Percentiles rank a stretch among this genome's conserved stretches.
phyloP scores from a whole-genome alignment of 2,888 invertebrate species.

The Artemia sinica region DNA sequence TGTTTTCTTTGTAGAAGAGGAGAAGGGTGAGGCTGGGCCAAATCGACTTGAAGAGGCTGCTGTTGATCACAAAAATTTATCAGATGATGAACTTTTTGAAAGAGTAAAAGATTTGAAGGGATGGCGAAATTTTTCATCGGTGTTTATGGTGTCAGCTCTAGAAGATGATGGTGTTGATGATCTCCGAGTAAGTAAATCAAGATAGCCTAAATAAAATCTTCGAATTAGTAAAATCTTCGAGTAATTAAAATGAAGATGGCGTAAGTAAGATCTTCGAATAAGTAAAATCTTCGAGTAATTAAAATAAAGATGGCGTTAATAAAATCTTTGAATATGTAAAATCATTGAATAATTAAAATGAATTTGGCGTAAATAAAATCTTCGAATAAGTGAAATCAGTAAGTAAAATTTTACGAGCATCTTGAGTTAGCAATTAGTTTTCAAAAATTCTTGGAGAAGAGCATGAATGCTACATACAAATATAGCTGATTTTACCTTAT shows the following conservation, averaged over 20 bases:
- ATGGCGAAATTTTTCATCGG: constrained; percentile 63
- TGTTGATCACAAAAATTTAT: constrained; percentile 6
- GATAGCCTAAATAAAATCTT: neutral
- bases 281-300: constrained; percentile 39
- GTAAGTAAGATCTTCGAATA: neutral
- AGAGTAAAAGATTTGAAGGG: constrained; percentile 32
- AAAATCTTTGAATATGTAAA: too few relatives aligned
- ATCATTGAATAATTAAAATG: constrained; percentile 40
- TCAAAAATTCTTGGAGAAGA: neutral
- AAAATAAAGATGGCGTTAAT: neutral
- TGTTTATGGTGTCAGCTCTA: constrained; percentile 80
- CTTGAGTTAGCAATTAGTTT: neutral
- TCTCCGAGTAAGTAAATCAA: constrained; percentile 40
- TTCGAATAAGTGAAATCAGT: neutral
- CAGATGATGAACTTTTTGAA: constrained; percentile 23
- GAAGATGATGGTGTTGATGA: constrained; percentile 54
- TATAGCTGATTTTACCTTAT: too few relatives aligned
- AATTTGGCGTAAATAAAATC: neutral
- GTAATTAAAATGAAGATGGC: constrained; percentile 32
- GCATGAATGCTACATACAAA: neutral
- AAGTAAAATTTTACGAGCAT: neutral
- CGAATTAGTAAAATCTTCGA: constrained; percentile 34
- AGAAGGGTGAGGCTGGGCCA: too few relatives aligned
- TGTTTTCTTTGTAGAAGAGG: too few relatives aligned
- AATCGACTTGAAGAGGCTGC: too few relatives aligned